A percentile compares a stretch with the other conserved stretches of the same genome.
These are phyloP conservation scores for Hylia prasina DNA, from an alignment of 2,113 vertebrate genomes.

Conservation along the genomic window DNA sequence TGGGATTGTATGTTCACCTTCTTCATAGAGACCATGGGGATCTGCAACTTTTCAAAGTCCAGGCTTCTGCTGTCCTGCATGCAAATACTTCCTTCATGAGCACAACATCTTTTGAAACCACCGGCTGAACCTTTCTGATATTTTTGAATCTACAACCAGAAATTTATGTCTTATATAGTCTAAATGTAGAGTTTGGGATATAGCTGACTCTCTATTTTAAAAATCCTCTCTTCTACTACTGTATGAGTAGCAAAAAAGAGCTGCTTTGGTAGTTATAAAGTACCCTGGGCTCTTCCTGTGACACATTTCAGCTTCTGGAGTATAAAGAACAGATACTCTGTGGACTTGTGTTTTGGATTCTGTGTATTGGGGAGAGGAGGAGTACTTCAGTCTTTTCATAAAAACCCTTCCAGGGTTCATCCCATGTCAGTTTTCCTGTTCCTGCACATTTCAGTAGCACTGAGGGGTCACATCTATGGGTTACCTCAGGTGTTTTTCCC, in stretches of 20 bases:
- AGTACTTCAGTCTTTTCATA: background rate
- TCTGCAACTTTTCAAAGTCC: background rate
- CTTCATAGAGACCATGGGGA: background rate
- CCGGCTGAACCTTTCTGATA: background rate
- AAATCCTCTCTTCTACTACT: background rate
- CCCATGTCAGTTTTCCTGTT: background rate
- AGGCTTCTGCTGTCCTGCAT: background rate
- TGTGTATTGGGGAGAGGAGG: background rate
- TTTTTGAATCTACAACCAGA: background rate
- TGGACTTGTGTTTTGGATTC: background rate
- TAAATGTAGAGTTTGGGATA: background rate
- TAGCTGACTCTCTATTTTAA: fast-evolving
- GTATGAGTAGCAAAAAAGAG: background rate
- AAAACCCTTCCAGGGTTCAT: background rate
- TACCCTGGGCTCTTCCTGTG: background rate
- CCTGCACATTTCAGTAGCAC: background rate
- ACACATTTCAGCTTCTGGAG: background rate
- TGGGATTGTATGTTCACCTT: background rate
- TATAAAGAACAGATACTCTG: background rate
- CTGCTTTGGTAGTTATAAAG: background rate
- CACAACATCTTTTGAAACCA: background rate
- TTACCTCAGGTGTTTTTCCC: background rate
- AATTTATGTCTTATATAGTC: background rate
- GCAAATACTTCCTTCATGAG: background rate
- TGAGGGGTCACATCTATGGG: background rate